Evolutionary conservation across 2,113 vertebrate genomes (phyloP).

Genomic region (Gobiocypris rarus): DNA sequence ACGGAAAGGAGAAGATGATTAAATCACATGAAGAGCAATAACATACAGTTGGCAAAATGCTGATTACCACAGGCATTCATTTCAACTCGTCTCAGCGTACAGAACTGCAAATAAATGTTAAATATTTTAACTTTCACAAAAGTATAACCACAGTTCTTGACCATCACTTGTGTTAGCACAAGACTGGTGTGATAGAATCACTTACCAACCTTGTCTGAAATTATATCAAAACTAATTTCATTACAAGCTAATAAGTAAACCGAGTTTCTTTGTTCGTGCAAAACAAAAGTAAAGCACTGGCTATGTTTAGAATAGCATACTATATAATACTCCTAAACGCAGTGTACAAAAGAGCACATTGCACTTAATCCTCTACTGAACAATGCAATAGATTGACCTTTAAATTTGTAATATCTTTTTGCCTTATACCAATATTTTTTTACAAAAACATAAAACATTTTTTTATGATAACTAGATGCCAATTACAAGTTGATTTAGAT

Average conservation of each 20-base stretch:
- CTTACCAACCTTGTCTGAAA: not conserved
- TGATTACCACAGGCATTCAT: not conserved
- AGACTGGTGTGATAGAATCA: not conserved
- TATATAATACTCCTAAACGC: too few species aligned
- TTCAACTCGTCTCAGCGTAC: not conserved
- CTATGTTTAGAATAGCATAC: too few species aligned
- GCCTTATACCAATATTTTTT: too few species aligned
- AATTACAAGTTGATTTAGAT: too few species aligned
- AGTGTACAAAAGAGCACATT: too few species aligned
- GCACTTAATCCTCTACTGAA: too few species aligned
- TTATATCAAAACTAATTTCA: not conserved
- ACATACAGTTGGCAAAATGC: not conserved
- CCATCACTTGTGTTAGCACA: not conserved
- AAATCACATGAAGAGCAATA: constrained; percentile 7
- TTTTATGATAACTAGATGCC: too few species aligned
- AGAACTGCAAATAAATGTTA: not conserved
- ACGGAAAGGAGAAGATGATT: not conserved
- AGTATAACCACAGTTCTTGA: not conserved
- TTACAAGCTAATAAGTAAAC: not conserved
- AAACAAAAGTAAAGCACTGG: too few species aligned
- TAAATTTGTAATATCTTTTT: too few species aligned
- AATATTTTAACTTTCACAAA: not conserved
- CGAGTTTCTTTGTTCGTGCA: not conserved
- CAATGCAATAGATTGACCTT: too few species aligned
- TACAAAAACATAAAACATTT: too few species aligned